Conservation (phyloP, 1,140 invertebrate genomes). For the Agrypnia vestita region DNA sequence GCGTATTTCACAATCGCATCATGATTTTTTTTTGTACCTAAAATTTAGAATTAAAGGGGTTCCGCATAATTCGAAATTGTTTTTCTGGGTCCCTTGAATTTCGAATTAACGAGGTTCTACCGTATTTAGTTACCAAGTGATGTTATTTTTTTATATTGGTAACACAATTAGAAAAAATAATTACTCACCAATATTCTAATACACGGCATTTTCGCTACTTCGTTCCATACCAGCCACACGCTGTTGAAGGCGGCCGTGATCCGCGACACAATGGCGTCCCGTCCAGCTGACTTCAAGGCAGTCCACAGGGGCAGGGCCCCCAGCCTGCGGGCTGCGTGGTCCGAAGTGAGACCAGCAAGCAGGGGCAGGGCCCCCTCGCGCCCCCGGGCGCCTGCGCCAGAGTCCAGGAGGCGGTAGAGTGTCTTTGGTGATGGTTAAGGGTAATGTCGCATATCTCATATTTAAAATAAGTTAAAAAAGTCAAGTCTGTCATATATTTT, state of each 20-base stretch:
- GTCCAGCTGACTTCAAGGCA: constrained; percentile 83
- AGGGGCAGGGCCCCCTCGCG: constrained; percentile 81
- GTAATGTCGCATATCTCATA: too few relatives aligned
- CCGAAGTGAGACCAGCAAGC: constrained; percentile 80
- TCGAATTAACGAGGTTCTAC: background rate
- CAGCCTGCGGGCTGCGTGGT: constrained; percentile 75
- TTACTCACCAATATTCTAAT: constrained; percentile 81
- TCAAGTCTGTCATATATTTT: constrained; percentile 26
- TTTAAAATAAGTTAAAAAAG: too few relatives aligned
- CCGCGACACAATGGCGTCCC: constrained; percentile 81
- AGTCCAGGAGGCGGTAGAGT: constrained; percentile 73
- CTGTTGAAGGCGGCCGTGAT: constrained; percentile 85
- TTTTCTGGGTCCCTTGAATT: too few relatives aligned
- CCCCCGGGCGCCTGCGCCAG: constrained; percentile 64
- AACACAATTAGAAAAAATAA: background rate
- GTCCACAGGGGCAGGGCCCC: constrained; percentile 89
- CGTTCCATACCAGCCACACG: constrained; percentile 82
- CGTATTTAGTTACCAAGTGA: too few relatives aligned
- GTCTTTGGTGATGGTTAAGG: constrained; percentile 70
- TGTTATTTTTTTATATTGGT: background rate
- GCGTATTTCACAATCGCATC: too few relatives aligned
- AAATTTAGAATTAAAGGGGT: too few relatives aligned
- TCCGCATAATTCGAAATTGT: too few relatives aligned
- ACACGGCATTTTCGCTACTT: constrained; percentile 80
- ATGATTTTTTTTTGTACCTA: too few relatives aligned